Evolutionary conservation across 2,888 invertebrate species (phyloP).

Genomic region (Globia sparganii): DNA sequence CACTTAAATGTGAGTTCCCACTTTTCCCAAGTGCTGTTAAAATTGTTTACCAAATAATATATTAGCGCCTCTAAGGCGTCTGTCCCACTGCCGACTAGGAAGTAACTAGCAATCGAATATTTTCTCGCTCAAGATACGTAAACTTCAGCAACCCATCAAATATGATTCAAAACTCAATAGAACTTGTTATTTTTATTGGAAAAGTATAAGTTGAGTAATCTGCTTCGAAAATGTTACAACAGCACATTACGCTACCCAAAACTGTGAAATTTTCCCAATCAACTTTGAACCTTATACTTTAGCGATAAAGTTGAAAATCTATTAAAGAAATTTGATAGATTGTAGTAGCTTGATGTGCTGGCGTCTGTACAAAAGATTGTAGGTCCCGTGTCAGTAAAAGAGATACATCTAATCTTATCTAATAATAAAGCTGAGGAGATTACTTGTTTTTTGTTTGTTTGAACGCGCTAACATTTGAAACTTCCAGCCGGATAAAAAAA

Average conservation of each 20-base stretch:
- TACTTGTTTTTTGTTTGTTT: too few relatives aligned
- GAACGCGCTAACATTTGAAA: too few relatives aligned
- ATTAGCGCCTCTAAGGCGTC: slow-evolving; percentile 7
- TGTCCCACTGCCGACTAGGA: neutral
- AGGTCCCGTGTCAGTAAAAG: neutral
- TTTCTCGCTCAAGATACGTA: neutral
- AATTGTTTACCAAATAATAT: slow-evolving; percentile 18
- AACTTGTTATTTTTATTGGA: slow-evolving; percentile 36
- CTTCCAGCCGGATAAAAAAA: too few relatives aligned
- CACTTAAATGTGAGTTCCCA: slow-evolving; percentile 1
- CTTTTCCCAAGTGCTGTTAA: neutral
- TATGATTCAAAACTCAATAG: slow-evolving; percentile 24
- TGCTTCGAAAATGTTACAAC: slow-evolving; percentile 37
- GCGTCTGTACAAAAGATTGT: neutral
- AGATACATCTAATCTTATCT: neutral
- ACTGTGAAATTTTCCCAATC: too few relatives aligned
- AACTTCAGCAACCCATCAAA: slow-evolving; percentile 34
- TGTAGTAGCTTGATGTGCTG: too few relatives aligned
- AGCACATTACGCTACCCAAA: too few relatives aligned
- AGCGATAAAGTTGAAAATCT: too few relatives aligned
- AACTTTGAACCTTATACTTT: too few relatives aligned
- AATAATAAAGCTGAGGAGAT: too few relatives aligned
- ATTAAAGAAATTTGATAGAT: too few relatives aligned
- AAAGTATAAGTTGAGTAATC: slow-evolving; percentile 38
- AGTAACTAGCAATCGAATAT: neutral